phyloP scores from a whole-genome alignment of 2,113 vertebrate genomes.

The Myiopsitta monachus region DNA sequence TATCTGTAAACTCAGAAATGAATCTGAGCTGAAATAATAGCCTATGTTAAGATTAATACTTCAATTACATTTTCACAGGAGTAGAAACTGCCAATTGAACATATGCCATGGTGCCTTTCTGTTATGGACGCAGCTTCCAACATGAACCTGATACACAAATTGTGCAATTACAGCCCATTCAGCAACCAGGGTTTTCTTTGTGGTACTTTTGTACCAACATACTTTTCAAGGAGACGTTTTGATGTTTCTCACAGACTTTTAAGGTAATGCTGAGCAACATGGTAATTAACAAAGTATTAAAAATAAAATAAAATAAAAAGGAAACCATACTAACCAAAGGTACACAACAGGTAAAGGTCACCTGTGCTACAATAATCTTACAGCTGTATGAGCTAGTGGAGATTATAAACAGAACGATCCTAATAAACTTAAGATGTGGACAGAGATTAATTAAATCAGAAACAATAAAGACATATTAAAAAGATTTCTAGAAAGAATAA shows the following conservation, averaged over 20 bases:
- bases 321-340: neutral
- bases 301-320: neutral
- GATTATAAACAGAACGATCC: neutral
- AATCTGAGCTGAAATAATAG: neutral
- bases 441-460: neutral
- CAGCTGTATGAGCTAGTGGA: neutral
- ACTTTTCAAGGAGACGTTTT: neutral
- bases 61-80: neutral
- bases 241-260: neutral
- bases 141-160: neutral
- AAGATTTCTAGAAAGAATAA: conserved; percentile 22
- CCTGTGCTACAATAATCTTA: neutral
- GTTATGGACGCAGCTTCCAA: neutral
- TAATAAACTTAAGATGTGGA: neutral
- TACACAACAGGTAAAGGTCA: neutral
- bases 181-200: neutral
- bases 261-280: neutral
- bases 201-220: neutral
- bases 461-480: neutral
- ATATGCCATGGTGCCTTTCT: neutral
- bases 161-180: neutral
- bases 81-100: neutral
- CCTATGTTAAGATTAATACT: neutral
- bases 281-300: neutral
- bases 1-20: neutral